Percentiles rank a stretch among this genome's conserved stretches.
Conservation (phyloP, 2,888 invertebrate species). For the Nymphalis polychloros region DNA sequence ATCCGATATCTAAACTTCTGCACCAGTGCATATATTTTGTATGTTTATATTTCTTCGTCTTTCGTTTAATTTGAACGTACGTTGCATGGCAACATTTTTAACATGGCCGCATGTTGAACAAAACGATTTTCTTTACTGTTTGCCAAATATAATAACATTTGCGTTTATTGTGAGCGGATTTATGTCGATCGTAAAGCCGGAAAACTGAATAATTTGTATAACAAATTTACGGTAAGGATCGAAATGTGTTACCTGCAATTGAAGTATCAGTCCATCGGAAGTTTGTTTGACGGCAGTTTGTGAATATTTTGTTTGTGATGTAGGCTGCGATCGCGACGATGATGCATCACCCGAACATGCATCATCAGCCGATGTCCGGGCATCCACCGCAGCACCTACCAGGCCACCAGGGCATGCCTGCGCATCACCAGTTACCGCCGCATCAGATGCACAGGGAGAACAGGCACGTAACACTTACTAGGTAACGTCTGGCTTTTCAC, state of each 20-base stretch:
- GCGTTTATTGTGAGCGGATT: conserved; percentile 69
- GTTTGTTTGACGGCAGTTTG: conserved; percentile 64
- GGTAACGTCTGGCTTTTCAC: conserved; percentile 72
- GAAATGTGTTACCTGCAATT: conserved; percentile 51
- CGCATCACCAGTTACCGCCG: conserved; percentile 83
- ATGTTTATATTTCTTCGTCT: too few species aligned
- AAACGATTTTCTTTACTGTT: conserved; percentile 90
- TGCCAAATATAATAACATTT: conserved; percentile 82
- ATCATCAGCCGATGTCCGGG: conserved; percentile 79
- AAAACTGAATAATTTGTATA: conserved; percentile 51
- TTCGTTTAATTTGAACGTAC: too few species aligned
- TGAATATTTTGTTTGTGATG: conserved; percentile 67
- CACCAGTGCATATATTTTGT: too few species aligned
- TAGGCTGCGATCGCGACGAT: conserved; percentile 67
- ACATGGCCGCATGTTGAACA: conserved; percentile 93
- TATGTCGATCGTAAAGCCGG: conserved; percentile 64
- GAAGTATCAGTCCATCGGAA: conserved; percentile 53
- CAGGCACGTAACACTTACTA: conserved; percentile 80
- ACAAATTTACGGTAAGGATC: conserved; percentile 62
- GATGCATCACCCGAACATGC: conserved; percentile 83
- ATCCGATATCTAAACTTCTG: too few species aligned
- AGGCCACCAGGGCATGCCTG: conserved; percentile 71
- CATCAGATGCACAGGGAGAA: conserved; percentile 85
- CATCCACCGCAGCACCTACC: conserved; percentile 77
- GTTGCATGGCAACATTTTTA: conserved; percentile 60